Evolutionary conservation across 64 coral and sea anemone species (phyloP).

Genomic region (Platygyra sinensis): DNA sequence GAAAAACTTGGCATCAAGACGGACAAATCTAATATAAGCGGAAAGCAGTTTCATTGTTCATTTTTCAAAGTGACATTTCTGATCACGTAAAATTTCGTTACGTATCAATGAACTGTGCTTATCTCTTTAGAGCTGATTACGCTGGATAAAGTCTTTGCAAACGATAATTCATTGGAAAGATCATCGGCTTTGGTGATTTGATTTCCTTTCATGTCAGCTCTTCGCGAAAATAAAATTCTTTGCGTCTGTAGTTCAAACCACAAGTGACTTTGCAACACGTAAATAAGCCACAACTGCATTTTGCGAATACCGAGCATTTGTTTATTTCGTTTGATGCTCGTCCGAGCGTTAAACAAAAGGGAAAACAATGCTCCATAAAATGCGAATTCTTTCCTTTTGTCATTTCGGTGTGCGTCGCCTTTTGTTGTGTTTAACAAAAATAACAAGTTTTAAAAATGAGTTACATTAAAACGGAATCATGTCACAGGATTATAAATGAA

Average conservation of each 20-base stretch:
- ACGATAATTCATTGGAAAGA: neutral
- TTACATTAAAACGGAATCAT: neutral
- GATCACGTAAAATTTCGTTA: neutral
- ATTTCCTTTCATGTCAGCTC: neutral
- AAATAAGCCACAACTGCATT: neutral
- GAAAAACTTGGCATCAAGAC: neutral
- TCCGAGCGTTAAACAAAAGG: neutral
- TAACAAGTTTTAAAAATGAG: neutral
- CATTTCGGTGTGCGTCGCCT: neutral
- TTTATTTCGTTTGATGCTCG: neutral
- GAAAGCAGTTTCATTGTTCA: neutral
- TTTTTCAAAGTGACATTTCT: neutral
- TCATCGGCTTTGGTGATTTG: neutral
- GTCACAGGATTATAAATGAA: too few species aligned
- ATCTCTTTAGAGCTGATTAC: neutral
- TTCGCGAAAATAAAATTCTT: neutral
- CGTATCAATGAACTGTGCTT: neutral
- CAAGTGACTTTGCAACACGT: neutral
- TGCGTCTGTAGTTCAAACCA: neutral
- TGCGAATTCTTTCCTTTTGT: neutral
- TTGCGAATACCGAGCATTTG: neutral
- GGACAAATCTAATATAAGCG: neutral
- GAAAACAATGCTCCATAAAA: neutral
- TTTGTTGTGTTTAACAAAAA: neutral
- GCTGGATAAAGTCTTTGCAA: neutral